Conservation (phyloP, 2,113 vertebrate genomes). For the Mesoclemmys tuberculata region DNA sequence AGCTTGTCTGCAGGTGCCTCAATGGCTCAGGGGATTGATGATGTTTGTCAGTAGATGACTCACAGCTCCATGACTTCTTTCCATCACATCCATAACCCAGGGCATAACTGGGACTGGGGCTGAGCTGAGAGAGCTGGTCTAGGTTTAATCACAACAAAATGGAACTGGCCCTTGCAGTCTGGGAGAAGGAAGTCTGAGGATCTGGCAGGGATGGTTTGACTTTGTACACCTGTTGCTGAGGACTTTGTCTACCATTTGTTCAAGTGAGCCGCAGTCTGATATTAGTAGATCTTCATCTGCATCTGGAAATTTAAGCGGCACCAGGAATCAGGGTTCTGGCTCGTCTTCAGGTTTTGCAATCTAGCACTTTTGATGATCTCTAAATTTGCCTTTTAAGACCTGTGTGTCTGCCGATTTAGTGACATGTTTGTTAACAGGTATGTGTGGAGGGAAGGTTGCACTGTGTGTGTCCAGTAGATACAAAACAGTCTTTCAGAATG, state of each 20-base stretch:
- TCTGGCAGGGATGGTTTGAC: not conserved
- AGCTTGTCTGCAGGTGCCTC: not conserved
- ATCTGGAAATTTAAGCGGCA: not conserved
- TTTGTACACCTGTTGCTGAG: not conserved
- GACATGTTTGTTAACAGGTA: not conserved
- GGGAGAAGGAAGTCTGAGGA: not conserved
- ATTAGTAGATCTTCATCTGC: not conserved
- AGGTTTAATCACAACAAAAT: not conserved
- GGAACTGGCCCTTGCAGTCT: not conserved
- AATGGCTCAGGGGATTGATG: not conserved
- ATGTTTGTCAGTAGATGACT: not conserved
- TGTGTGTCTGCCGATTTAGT: not conserved
- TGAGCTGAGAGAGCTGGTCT: not conserved
- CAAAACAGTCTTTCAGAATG: not conserved
- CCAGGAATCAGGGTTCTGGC: not conserved
- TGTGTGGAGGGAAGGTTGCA: not conserved
- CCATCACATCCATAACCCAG: not conserved
- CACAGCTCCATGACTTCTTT: not conserved
- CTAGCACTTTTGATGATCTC: not conserved
- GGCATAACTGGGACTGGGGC: not conserved
- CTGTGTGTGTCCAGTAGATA: not conserved
- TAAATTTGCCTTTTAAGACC: not conserved
- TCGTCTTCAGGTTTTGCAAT: not conserved
- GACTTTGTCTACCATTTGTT: not conserved
- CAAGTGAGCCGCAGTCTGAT: not conserved